Conservation (phyloP, 1,140 invertebrate species). For the Centruroides sculpturatus region DNA sequence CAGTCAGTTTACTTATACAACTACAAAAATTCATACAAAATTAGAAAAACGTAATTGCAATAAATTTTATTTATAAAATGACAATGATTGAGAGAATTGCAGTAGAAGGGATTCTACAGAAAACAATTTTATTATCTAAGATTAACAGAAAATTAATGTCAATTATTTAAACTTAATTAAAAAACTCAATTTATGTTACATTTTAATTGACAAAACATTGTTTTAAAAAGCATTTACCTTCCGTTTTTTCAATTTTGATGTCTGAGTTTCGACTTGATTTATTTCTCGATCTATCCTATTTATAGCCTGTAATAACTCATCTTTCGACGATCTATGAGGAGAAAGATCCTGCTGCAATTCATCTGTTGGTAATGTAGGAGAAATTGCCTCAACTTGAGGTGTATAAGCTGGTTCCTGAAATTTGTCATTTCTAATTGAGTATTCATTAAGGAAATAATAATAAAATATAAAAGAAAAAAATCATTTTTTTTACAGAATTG, state of each 20-base stretch:
- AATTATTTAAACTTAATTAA: no score
- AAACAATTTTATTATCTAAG: no score
- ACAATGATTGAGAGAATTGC: no score
- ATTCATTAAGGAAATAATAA: background rate
- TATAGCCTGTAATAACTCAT: slow-evolving; percentile 80
- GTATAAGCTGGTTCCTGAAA: slow-evolving; percentile 58
- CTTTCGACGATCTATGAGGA: slow-evolving; percentile 67
- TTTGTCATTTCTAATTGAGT: background rate
- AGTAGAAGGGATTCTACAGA: no score
- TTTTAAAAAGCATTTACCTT: slow-evolving; percentile 28
- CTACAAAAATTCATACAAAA: no score
- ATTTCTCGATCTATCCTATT: slow-evolving; percentile 88
- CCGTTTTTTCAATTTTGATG: slow-evolving; percentile 72
- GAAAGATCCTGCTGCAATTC: slow-evolving; percentile 46
- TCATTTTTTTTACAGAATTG: background rate
- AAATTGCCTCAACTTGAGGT: slow-evolving; percentile 90
- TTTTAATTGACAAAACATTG: no score
- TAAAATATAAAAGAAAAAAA: background rate
- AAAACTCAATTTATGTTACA: no score
- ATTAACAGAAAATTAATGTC: no score
- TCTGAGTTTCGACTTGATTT: slow-evolving; percentile 65
- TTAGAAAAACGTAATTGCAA: no score
- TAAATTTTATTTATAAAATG: no score
- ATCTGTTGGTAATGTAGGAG: slow-evolving; percentile 74
- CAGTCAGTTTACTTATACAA: no score